Percentiles rank a stretch among this genome's conserved stretches.
Conservation (phyloP, 2,888 invertebrate species). For the Gisinianus flammeolus region DNA sequence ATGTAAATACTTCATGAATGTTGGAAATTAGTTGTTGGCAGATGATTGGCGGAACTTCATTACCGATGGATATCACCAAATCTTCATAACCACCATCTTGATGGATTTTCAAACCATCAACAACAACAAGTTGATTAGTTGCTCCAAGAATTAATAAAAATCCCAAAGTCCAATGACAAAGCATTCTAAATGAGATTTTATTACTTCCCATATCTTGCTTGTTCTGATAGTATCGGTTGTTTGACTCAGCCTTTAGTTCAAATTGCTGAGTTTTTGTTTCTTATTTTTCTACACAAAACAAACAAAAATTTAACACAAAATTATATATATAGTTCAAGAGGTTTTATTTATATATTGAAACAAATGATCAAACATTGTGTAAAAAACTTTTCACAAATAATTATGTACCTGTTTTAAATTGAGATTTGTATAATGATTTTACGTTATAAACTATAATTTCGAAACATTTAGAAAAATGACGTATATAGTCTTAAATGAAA, state of each 20-base stretch:
- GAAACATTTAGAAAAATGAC: background rate
- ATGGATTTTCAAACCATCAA: conserved; percentile 44
- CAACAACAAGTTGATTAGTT: background rate
- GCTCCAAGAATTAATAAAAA: background rate
- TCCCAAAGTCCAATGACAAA: background rate
- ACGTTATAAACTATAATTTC: background rate
- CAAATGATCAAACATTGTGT: too few relatives aligned
- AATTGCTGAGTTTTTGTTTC: background rate
- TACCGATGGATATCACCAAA: conserved; percentile 52
- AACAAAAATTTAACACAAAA: too few relatives aligned
- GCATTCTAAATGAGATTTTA: background rate
- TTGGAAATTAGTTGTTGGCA: conserved; percentile 55
- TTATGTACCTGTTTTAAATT: background rate
- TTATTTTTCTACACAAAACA: too few relatives aligned
- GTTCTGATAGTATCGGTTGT: too few relatives aligned
- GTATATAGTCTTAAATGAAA: background rate
- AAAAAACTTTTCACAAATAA: background rate
- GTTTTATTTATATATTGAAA: too few relatives aligned
- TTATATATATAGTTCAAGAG: too few relatives aligned
- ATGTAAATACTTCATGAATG: conserved; percentile 63
- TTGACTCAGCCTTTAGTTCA: background rate
- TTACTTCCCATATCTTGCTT: too few relatives aligned
- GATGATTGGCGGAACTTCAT: conserved; percentile 54
- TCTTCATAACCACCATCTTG: conserved; percentile 56
- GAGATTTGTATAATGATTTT: background rate